These are phyloP conservation scores for Aythya baeri DNA, from an alignment of 2,113 vertebrate genomes.

Conservation along the genomic window DNA sequence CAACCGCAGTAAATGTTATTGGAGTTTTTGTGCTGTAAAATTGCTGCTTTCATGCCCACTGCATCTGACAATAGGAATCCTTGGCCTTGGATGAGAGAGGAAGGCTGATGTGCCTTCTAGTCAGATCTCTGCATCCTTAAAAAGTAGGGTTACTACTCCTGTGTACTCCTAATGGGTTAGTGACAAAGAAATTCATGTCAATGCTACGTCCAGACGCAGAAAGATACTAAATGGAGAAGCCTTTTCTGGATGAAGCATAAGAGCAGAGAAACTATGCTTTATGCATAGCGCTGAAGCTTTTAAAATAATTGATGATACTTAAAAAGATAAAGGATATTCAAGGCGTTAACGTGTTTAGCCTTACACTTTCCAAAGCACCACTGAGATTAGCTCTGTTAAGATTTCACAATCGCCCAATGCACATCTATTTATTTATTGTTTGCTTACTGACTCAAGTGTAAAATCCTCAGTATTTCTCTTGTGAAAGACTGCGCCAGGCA, in stretches of 20 bases:
- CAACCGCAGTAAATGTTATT: conserved; percentile 83
- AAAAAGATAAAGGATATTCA: neutral
- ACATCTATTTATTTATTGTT: neutral
- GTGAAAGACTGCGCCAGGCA: neutral
- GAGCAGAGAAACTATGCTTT: conserved; percentile 24
- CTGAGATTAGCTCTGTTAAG: neutral
- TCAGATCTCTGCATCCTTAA: conserved; percentile 69
- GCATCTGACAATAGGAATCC: conserved; percentile 85
- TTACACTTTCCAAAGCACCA: conserved; percentile 3
- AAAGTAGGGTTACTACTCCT: conserved; percentile 57
- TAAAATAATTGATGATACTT: neutral
- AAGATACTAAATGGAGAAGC: conserved; percentile 32
- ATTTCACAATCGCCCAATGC: neutral
- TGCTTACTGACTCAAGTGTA: neutral
- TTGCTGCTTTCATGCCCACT: conserved; percentile 88
- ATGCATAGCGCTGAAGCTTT: neutral
- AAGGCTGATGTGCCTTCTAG: conserved; percentile 70
- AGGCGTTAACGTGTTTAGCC: neutral
- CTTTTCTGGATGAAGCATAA: neutral
- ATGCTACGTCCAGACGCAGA: conserved; percentile 10
- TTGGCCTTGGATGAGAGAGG: conserved; percentile 66
- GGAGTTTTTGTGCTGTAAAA: conserved; percentile 89
- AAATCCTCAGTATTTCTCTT: neutral
- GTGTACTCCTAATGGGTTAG: conserved; percentile 58
- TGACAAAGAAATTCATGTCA: conserved; percentile 68